Evolutionary conservation across 1,140 invertebrate species (phyloP), one percentile per base, ranked within the genome.

Genomic region (Drosophila paulistorum): DNA sequence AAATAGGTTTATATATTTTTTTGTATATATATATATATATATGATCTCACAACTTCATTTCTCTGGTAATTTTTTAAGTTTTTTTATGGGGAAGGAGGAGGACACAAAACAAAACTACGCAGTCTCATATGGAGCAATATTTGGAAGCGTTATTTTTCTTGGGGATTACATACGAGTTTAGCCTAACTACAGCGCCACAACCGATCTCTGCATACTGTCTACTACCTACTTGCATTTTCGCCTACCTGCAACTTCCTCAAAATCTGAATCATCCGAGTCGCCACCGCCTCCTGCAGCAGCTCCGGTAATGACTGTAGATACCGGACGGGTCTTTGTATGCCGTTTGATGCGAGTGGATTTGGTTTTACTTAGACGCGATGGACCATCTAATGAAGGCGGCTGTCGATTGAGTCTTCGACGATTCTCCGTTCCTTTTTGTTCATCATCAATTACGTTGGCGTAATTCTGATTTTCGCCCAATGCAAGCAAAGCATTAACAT

Each of bases 221-320:
- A 51, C 69, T 62, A 65, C 60, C 75, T 91, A 91, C 82, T 91
- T 91, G 79, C 85, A 87, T 87, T 91, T 91, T 80, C 91, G 92
- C 74, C 83, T 86, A 93, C 93, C 93, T 93, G 94, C 93, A 70
- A 95, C 94, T 93, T 95, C 94, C 90, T 95, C 94, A 93, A 94
- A 94, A 79, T 95, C 94, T 4, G 94, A 94, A 74, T 95, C 94
- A 72, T 95, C 94, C 83, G 94, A 94, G 55, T 93, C 94, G 68
- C 66, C 65, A 92, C 87, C 78, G 79, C 67, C 72, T 92, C 86
- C 78, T 80, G 90, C 86, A 57, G 45, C 45, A 23, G 45, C 9
- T 23, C 45, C 45, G 1, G 71, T 71, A 11, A 81, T 70, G 58
- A 79, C 85, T 39, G 83, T 83, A 60, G 81, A 90, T 39, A 82